Evolutionary conservation across 2,888 invertebrate species (phyloP).

Genomic region (Tenthredo amoena): DNA sequence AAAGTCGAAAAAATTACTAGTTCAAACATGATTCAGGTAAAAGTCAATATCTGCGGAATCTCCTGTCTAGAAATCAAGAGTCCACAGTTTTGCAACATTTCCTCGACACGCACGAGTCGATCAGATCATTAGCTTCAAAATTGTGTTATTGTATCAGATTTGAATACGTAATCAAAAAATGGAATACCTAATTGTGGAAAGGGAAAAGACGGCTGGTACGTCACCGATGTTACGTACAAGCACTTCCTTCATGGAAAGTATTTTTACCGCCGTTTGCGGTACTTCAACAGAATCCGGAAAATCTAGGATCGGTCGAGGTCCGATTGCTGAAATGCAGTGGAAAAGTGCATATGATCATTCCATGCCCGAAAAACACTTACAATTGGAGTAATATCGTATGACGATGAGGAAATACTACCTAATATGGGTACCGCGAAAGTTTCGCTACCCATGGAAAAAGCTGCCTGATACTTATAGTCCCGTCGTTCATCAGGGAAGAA

Average conservation of each 20-base stretch:
- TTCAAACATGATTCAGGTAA: background rate
- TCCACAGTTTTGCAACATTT: no score
- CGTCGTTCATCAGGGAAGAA: constrained; percentile 82
- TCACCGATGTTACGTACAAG: constrained; percentile 81
- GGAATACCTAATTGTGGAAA: constrained; percentile 76
- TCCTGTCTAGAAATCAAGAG: background rate
- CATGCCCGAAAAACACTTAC: background rate
- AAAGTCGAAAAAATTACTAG: background rate
- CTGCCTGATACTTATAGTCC: constrained; percentile 81
- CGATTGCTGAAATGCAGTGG: constrained; percentile 77
- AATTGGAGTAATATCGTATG: background rate
- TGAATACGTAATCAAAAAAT: background rate
- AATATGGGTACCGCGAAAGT: constrained; percentile 81
- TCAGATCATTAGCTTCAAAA: no score
- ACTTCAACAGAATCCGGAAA: constrained; percentile 82
- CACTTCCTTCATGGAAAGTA: constrained; percentile 78
- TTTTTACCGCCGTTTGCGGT: constrained; percentile 80
- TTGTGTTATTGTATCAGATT: no score
- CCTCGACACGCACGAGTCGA: no score
- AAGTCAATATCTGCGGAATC: background rate
- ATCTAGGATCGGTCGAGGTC: constrained; percentile 81
- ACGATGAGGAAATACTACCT: constrained; percentile 75
- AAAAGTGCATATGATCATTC: background rate
- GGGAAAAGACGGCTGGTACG: constrained; percentile 78
- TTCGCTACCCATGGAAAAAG: constrained; percentile 80